Base-by-base conservation (phyloP, 2,888 invertebrate species). In the Dioctria linearis region DNA sequence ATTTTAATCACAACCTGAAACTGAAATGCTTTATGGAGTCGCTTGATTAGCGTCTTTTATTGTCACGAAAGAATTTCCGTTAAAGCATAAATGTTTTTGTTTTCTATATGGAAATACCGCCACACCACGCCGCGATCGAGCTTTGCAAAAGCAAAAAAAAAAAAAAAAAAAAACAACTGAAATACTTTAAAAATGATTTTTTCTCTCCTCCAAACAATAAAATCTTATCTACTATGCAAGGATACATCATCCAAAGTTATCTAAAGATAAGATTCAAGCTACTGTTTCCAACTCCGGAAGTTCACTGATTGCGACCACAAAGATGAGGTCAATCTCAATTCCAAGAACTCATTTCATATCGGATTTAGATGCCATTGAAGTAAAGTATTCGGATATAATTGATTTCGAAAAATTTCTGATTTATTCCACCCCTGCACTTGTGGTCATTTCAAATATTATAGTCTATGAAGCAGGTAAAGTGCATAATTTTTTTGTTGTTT, bases 1-100 rank as follows among this genome's bases (percentile, higher is more conserved):
- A 57, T 59, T 73, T 73, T 73, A 69, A 69, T 69, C 51, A 54
- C 51, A 69, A 69, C 54, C 69, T 69, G 69, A 69, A 69, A 69
- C 25, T 11, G 25, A 51, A 9, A 69, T 69, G 69, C 51, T 54
- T 69, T 69, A 69, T 69, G 69, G 69, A n/a, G 39, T 54, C 51
- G 69, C 51, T 69, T 69, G 51, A 69, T 51, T 69, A 37, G 25
- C 51, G 69, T 51, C 69, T 37, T 69, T 67, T 69, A 69, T 69
- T 51, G 51, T 25, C 37, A 69, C 42, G 37, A 8, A 54, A 54
- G 54, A 54, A 54, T 54, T 54, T 54, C 54, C 54, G 54, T n/a
- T 54, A 54, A 54, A 54, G 11, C 54, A n/a, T 54, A 11, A 54
- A n/a, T 54, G 11, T n/a, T 54, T 54, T n/a, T 54, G 11, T n/a